Percentiles rank a stretch among this genome's conserved stretches.
phyloP scores from a whole-genome alignment of 1,140 invertebrate species.

The Drosophila nikananu region DNA sequence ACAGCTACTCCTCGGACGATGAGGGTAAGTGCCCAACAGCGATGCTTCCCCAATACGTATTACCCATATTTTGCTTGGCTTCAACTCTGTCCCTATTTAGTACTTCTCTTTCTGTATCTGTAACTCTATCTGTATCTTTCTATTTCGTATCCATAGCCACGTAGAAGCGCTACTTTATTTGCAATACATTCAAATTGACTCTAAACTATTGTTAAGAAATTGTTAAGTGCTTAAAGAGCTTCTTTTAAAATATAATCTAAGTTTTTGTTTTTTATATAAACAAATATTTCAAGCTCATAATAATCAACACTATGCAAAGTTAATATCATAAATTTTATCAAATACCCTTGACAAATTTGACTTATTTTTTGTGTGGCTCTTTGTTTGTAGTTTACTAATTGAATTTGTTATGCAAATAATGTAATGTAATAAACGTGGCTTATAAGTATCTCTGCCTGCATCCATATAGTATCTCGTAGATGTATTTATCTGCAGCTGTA shows the following conservation, averaged over 20 bases:
- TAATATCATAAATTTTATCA: neutral
- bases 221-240: no score
- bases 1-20: constrained; percentile 94
- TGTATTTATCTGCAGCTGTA: constrained; percentile 41
- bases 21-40: constrained; percentile 89
- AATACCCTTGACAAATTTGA: neutral
- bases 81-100: constrained; percentile 54
- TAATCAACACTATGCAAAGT: neutral
- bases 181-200: neutral
- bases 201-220: no score
- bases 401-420: neutral
- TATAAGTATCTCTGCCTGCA: constrained; percentile 19
- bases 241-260: neutral
- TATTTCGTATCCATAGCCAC: constrained; percentile 18
- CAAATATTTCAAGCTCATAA: neutral
- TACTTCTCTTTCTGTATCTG: constrained; percentile 35
- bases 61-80: constrained; percentile 72
- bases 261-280: neutral
- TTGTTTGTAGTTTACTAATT: neutral
- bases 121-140: constrained; percentile 36
- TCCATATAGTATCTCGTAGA: constrained; percentile 13
- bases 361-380: neutral
- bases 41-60: constrained; percentile 16
- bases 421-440: constrained; percentile 4
- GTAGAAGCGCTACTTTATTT: constrained; percentile 10